Percentiles rank a stretch among this genome's conserved stretches.
phyloP scores from a whole-genome alignment of 1,140 invertebrate genomes.

The Brachionus manjavacas region DNA sequence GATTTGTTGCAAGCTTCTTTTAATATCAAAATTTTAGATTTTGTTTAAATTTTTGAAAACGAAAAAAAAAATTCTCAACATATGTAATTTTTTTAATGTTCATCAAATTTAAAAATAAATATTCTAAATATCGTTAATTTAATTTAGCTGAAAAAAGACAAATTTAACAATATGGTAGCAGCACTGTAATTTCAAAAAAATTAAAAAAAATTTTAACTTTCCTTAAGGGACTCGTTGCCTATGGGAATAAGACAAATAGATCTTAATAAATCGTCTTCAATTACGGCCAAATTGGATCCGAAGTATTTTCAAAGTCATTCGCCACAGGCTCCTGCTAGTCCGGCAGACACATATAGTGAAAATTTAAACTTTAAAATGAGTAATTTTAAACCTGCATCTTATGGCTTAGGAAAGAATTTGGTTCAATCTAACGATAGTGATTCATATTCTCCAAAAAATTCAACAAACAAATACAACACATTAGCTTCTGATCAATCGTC shows the following conservation, averaged over 20 bases:
- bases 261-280: not conserved
- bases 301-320: slow-evolving; percentile 42
- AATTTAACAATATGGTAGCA: too few species aligned
- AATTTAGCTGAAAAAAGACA: too few species aligned
- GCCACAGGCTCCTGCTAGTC: not conserved
- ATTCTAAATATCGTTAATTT: too few species aligned
- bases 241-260: not conserved
- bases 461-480: not conserved
- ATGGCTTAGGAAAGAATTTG: not conserved
- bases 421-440: not conserved
- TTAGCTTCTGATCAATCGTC: not conserved
- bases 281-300: slow-evolving; percentile 19
- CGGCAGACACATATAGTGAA: not conserved
- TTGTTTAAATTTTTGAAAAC: too few species aligned
- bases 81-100: too few species aligned
- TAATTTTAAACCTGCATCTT: not conserved
- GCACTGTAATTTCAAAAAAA: not conserved
- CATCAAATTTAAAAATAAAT: too few species aligned
- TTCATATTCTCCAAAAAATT: not conserved
- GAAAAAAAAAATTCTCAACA: too few species aligned
- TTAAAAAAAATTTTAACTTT: not conserved
- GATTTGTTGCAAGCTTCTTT: too few species aligned
- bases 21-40: too few species aligned
- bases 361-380: not conserved
- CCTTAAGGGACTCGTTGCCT: not conserved